Evolutionary conservation across 2,797 vertebrate genomes (phyloP), one percentile per base, ranked within the genome.

Genomic region (Odontamblyopus rebecca): DNA sequence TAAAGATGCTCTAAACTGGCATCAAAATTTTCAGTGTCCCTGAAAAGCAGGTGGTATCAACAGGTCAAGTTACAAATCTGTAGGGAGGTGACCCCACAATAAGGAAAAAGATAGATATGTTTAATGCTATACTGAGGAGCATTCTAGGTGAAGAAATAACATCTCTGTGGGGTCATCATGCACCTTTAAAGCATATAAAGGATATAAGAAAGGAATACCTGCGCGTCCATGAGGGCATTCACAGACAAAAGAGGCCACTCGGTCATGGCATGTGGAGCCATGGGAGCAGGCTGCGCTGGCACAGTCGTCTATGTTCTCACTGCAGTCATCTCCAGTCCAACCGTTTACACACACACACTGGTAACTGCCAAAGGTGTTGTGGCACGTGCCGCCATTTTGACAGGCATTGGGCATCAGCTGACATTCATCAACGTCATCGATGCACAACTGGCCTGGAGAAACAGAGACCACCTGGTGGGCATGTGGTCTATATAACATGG

Each of bases 241-340:
- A 94, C 98, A 99, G 90, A 96, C 97, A 91, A 99, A 99, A 9
- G 97, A 99, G 0, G 98, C 98, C 2, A 99, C 98, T 0, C 98
- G 93, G 84, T 99, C 98, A 0, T 98, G 96, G 89, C 98, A 99
- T 62, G 96, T 98, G 63, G 98, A 96, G 0, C 97, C 98, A 0
- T 90, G 87, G 81, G 96, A 96, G 76, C 98, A 99, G 15, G 97
- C 96, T 0, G 98, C 98, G 0, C 94, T 97, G 85, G 96, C 96
- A 0, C 98, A 98, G 91, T 99, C 98, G 0, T 99, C 97, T 0
- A 99, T 98, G 91, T 99, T 99, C 89, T 98, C 96, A 0, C 97
- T 96, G 91, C 98, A 99, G 89, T 98, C 97, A 23, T 97, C 96
- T 0, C 98, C 98, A 0, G 94, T 98, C 98, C 98, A 99, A 72